These are phyloP conservation scores for silkworm (Bombyx mori) DNA, from an alignment of 1,140 invertebrate species.

Conservation along the genomic window ASM3026992v2 NC_085109.1:6020501-6021000, in stretches of 20 bases:
- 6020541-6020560: no score
- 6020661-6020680: no score
- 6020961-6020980: slow-evolving; percentile 12
- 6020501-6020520: no score
- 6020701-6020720: slow-evolving; percentile 3
- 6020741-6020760: slow-evolving; percentile 2
- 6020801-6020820: slow-evolving; percentile 6
- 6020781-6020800: background rate
- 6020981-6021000: slow-evolving; percentile 8
- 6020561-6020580: no score
- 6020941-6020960: slow-evolving; percentile 19
- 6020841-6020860: slow-evolving; percentile 3
- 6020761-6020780: background rate
- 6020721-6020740: slow-evolving; percentile 3
- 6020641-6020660: no score
- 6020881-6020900: slow-evolving; percentile 17
- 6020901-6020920: slow-evolving; percentile 11
- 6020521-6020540: no score
- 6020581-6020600: no score
- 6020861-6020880: slow-evolving; percentile 11
- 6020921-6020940: slow-evolving; percentile 8
- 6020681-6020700: background rate
- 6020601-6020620: no score
- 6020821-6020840: background rate
- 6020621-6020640: no score